Percentiles rank a stretch among this genome's conserved stretches.
These are phyloP conservation scores for Megalopta genalis DNA, from an alignment of 1,140 invertebrate genomes.

Conservation along the genomic window DNA sequence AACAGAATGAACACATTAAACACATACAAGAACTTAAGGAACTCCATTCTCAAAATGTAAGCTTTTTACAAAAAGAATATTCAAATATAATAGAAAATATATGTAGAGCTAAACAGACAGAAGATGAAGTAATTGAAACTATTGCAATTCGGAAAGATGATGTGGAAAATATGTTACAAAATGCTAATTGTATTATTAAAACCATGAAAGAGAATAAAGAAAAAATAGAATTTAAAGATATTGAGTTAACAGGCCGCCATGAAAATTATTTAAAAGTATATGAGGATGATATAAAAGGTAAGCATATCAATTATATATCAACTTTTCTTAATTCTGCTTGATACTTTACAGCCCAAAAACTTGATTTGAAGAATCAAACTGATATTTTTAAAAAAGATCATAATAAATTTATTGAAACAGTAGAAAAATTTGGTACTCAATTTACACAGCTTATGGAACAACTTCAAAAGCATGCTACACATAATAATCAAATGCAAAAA, in stretches of 20 bases:
- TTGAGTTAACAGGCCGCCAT: constrained; percentile 56
- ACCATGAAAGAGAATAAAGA: constrained; percentile 64
- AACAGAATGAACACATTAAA: constrained; percentile 67
- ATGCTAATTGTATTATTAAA: constrained; percentile 65
- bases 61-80: constrained; percentile 72
- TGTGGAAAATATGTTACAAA: constrained; percentile 69
- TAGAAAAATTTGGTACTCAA: constrained; percentile 67
- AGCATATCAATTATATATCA: constrained; percentile 17
- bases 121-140: constrained; percentile 68
- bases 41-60: constrained; percentile 68
- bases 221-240: constrained; percentile 64
- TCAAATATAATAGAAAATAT: constrained; percentile 72
- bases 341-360: constrained; percentile 65
- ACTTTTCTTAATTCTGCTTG: not conserved
- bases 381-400: constrained; percentile 62
- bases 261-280: constrained; percentile 67
- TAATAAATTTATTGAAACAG: constrained; percentile 65
- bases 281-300: constrained; percentile 71
- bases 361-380: constrained; percentile 68
- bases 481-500: constrained; percentile 67
- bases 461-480: constrained; percentile 67
- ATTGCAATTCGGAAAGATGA: constrained; percentile 67
- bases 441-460: constrained; percentile 62
- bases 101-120: constrained; percentile 71
- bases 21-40: constrained; percentile 68